Percentiles rank a stretch among this genome's conserved stretches.
Conservation (phyloP, 2,888 invertebrate genomes). For the Sesia bembeciformis region DNA sequence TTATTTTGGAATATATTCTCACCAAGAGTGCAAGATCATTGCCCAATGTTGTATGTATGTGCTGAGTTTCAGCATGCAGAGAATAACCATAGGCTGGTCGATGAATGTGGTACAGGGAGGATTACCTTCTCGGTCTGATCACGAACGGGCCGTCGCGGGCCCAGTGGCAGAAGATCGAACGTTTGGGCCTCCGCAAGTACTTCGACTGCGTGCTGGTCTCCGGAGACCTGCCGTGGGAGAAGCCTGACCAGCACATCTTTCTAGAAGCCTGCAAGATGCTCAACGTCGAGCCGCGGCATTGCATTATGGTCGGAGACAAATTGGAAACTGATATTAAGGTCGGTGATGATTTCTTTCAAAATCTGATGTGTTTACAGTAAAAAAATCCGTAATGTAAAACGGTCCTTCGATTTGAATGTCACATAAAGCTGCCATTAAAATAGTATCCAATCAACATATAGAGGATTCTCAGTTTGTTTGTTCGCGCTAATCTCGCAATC, state of each 20-base stretch:
- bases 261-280: constrained; percentile 85
- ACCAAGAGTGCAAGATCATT: constrained; percentile 43
- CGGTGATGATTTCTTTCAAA: constrained; percentile 1
- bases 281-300: constrained; percentile 81
- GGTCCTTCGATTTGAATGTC: no score
- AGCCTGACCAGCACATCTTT: constrained; percentile 88
- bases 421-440: no score
- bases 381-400: no score
- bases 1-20: neutral
- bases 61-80: constrained; percentile 61
- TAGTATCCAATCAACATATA: no score
- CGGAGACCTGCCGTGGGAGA: constrained; percentile 90
- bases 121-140: constrained; percentile 85
- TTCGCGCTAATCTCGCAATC: no score
- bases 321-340: constrained; percentile 89
- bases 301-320: constrained; percentile 92
- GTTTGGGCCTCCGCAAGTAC: constrained; percentile 79
- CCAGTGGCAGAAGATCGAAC: constrained; percentile 91
- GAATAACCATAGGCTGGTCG: constrained; percentile 60
- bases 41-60: constrained; percentile 43
- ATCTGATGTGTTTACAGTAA: no score
- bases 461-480: no score
- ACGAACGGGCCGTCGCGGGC: constrained; percentile 90
- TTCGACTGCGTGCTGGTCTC: constrained; percentile 88
- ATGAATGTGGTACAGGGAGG: constrained; percentile 75